Evolutionary conservation across 1,140 invertebrate species (phyloP).

Genomic region (Drosophila orosa): DNA sequence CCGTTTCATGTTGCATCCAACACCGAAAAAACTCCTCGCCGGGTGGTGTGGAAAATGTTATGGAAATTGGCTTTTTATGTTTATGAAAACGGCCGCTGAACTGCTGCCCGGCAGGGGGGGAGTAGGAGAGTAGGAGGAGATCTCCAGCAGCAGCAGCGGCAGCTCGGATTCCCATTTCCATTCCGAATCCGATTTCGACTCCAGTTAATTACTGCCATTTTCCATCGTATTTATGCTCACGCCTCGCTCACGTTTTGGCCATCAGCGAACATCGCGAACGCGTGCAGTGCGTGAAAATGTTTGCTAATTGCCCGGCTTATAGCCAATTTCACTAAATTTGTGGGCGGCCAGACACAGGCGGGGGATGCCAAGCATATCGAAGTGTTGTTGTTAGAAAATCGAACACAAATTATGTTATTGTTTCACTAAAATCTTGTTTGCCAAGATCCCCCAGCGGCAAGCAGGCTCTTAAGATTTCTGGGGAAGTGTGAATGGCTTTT

Average conservation of each 20-base stretch:
- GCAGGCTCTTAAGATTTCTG: slow-evolving; percentile 5
- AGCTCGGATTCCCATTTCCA: slow-evolving; percentile 42
- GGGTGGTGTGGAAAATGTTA: slow-evolving; percentile 62
- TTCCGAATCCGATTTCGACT: slow-evolving; percentile 46
- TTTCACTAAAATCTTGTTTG: slow-evolving; percentile 30
- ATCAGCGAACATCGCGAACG: slow-evolving; percentile 53
- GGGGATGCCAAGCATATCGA: neutral
- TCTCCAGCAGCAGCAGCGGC: neutral
- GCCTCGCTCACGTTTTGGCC: slow-evolving; percentile 79
- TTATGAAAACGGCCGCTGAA: slow-evolving; percentile 73
- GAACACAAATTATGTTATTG: slow-evolving; percentile 48
- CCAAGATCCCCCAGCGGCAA: slow-evolving; percentile 1
- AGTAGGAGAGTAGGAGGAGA: too few species aligned
- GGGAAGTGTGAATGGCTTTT: slow-evolving; percentile 16
- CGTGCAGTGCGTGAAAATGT: slow-evolving; percentile 72
- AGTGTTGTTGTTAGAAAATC: slow-evolving; percentile 7
- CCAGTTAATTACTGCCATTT: slow-evolving; percentile 78
- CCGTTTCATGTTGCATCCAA: slow-evolving; percentile 65
- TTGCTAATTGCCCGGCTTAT: slow-evolving; percentile 77
- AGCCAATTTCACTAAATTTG: slow-evolving; percentile 62
- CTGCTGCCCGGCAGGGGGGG: too few species aligned
- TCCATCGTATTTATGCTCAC: slow-evolving; percentile 80
- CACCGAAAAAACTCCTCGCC: slow-evolving; percentile 6
- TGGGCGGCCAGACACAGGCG: slow-evolving; percentile 34
- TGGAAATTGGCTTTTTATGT: slow-evolving; percentile 83